Evolutionary conservation across 2,113 vertebrate genomes (phyloP).

Genomic region (Protomyctophum bolini): DNA sequence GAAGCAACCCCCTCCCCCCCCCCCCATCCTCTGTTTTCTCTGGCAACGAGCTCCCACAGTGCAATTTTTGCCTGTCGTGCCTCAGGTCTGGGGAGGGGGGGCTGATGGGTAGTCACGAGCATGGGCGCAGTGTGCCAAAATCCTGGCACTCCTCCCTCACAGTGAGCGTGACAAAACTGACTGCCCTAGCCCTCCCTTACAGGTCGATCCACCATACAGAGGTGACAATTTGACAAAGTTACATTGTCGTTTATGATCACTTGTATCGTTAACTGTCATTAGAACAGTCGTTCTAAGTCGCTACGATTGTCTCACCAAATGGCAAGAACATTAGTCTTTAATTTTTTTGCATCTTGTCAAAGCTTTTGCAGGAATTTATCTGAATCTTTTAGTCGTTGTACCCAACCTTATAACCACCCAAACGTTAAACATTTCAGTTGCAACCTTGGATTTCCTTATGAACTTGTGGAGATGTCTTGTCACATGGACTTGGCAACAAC

Average conservation of each 20-base stretch:
- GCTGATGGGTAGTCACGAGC: constrained; percentile 74
- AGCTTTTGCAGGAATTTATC: too few relatives aligned
- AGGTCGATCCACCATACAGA: constrained; percentile 28
- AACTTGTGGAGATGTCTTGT: too few relatives aligned
- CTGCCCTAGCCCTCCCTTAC: constrained; percentile 22
- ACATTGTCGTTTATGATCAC: background rate
- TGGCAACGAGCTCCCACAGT: constrained; percentile 51
- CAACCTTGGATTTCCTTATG: too few relatives aligned
- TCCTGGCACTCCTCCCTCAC: constrained; percentile 60
- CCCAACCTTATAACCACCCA: too few relatives aligned
- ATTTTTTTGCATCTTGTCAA: too few relatives aligned
- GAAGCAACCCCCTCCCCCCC: background rate
- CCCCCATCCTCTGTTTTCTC: constrained; percentile 27
- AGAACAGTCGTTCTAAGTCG: too few relatives aligned
- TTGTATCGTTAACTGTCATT: background rate
- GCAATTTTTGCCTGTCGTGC: constrained; percentile 69
- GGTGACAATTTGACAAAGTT: constrained; percentile 10
- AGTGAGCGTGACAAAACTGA: constrained; percentile 40
- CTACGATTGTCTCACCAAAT: too few relatives aligned
- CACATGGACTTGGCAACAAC: constrained; percentile 1
- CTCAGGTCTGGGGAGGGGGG: constrained; percentile 54
- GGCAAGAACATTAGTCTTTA: too few relatives aligned
- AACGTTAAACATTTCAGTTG: too few relatives aligned
- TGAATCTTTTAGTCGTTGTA: too few relatives aligned
- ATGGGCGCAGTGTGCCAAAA: constrained; percentile 58